Conservation (phyloP, 2,888 invertebrate genomes). For the Marronus borbonicus region DNA sequence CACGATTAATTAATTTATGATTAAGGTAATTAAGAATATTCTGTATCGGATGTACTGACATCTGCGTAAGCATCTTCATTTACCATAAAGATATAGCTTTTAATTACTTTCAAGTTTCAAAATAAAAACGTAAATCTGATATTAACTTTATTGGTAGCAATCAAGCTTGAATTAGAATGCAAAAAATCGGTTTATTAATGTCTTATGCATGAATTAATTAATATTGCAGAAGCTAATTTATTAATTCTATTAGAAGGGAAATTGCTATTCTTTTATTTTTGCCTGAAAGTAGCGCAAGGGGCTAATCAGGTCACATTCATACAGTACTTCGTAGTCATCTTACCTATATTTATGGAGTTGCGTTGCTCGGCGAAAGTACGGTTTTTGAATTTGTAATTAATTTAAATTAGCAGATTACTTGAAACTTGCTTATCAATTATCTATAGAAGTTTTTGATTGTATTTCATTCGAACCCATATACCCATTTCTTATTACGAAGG, state of each 20-base stretch:
- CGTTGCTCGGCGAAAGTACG: too few species aligned
- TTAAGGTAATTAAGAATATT: not conserved
- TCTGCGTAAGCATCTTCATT: not conserved
- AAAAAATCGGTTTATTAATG: not conserved
- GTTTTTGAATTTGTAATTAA: too few species aligned
- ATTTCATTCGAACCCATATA: too few species aligned
- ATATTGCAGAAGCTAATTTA: slow-evolving; percentile 1
- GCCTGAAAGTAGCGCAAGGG: not conserved
- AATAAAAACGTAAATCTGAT: not conserved
- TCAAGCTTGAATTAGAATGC: slow-evolving; percentile 20
- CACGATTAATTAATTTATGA: not conserved
- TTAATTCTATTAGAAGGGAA: slow-evolving; percentile 30
- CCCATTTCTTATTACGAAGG: not conserved
- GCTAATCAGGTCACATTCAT: not conserved
- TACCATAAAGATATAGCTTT: not conserved
- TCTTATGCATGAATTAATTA: slow-evolving; percentile 20
- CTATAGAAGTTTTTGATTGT: too few species aligned
- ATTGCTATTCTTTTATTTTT: not conserved
- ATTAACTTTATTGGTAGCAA: not conserved
- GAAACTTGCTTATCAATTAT: not conserved
- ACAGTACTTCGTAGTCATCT: not conserved
- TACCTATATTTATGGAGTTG: too few species aligned
- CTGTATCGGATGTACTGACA: not conserved
- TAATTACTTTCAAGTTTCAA: slow-evolving; percentile 29
- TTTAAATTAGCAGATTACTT: not conserved